Evolutionary conservation across 2,797 vertebrate genomes (phyloP).

Genomic region (Lagorchestes hirsutus): DNA sequence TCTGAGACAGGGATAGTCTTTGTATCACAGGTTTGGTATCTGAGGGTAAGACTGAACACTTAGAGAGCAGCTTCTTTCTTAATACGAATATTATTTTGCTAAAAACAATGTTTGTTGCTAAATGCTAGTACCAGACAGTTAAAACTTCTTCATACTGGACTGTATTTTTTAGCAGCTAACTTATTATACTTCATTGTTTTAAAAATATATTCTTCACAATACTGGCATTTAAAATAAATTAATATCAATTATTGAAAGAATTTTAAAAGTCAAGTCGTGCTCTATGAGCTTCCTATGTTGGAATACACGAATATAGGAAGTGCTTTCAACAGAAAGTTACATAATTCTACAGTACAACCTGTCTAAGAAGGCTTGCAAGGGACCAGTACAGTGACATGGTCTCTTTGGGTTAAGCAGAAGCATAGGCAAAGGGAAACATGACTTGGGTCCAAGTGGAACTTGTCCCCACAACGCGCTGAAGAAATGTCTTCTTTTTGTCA

Average conservation of each 20-base stretch:
- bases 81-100: slow-evolving; percentile 43
- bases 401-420: slow-evolving; percentile 84
- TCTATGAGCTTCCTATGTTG: slow-evolving; percentile 83
- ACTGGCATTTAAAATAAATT: slow-evolving; percentile 74
- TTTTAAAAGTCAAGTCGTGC: slow-evolving; percentile 77
- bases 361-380: slow-evolving; percentile 82
- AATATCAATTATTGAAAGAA: slow-evolving; percentile 75
- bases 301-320: slow-evolving; percentile 83
- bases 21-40: slow-evolving; percentile 72
- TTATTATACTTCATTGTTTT: slow-evolving; percentile 54
- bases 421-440: slow-evolving; percentile 79
- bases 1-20: slow-evolving; percentile 63
- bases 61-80: slow-evolving; percentile 58
- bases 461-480: slow-evolving; percentile 74
- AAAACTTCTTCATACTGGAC: slow-evolving; percentile 48
- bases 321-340: slow-evolving; percentile 87
- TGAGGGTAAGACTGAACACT: slow-evolving; percentile 69
- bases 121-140: slow-evolving; percentile 48
- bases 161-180: slow-evolving; percentile 61
- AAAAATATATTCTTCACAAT: slow-evolving; percentile 58
- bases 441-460: slow-evolving; percentile 6
- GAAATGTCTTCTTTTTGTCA: slow-evolving; percentile 75
- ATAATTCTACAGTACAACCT: slow-evolving; percentile 85
- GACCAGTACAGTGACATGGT: slow-evolving; percentile 80
- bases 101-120: slow-evolving; percentile 41